Evolutionary conservation across 2,888 invertebrate genomes (phyloP), one percentile per base, ranked within the genome.

Genomic region (Cremastobaeus sp.): DNA sequence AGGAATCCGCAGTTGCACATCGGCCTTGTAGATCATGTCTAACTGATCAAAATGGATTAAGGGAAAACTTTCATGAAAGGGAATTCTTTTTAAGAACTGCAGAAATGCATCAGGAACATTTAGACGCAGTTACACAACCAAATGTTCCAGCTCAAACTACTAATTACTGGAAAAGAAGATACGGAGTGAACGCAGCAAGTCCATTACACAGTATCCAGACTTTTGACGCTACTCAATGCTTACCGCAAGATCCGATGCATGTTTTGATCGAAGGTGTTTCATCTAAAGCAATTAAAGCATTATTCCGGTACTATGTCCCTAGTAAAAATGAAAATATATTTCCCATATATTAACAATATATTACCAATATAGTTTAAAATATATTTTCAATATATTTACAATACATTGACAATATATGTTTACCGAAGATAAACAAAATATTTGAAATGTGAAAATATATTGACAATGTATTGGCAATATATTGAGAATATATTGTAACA

Each of bases 211-310:
- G 11, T 12, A 37, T 37, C 15, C 9, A 2, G 5, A 5, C 12
- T 14, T 37, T 37, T 9, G 37, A 37, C 15, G 37, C 15, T 3
- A 37, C 37, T 3, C 2, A 37, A 11, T 37, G 15, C 9, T 37
- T 37, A 37, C 12, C 37, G 12, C 37, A 37, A 37, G 37, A 37
- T 8, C 3, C 4, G 15, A 37, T 37, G 37, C 37, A 37, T 11
- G 37, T 37, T 14, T 37, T 37, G 11, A 37, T 37, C 15, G 37
- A 37, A 37, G 37, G 37, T 37, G 37, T 37, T 37, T 12, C 14
- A 14, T 12, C 15, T 14, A 37, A 15, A 15, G 12, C 37, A 2
- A 14, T 14, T 37, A 37, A 37, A 37, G 37, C 15, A 15, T 15
- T 37, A 37, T 15, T 37, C 3, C 37, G 37, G 5, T 4, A 3